phyloP scores from a whole-genome alignment of 2,797 vertebrate species.

The Melanotaenia maccullochi region DNA sequence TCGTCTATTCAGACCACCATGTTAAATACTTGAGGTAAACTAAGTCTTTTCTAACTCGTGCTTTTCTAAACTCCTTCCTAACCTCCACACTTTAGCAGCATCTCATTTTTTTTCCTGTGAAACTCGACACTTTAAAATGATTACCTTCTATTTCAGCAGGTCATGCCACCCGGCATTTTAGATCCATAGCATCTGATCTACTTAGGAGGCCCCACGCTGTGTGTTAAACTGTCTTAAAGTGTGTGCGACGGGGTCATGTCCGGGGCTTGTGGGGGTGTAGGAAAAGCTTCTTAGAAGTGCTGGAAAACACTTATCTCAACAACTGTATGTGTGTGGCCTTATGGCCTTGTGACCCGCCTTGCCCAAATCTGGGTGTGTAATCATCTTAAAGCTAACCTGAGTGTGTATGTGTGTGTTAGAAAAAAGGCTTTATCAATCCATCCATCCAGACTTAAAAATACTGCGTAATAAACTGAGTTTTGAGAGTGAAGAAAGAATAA shows the following conservation, averaged over 20 bases:
- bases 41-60: neutral
- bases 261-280: conserved; percentile 52
- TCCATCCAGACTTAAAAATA: conserved; percentile 3
- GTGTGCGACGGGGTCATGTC: conserved; percentile 72
- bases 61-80: no score
- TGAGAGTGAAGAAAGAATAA: neutral
- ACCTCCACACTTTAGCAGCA: conserved; percentile 12
- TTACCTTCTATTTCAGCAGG: conserved; percentile 42
- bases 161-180: conserved; percentile 74
- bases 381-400: conserved; percentile 39
- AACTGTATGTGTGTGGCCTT: conserved; percentile 63
- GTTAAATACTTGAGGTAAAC: no score
- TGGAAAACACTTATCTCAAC: conserved; percentile 71
- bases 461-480: neutral
- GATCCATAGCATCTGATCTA: conserved; percentile 79
- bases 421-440: neutral
- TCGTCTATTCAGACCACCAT: neutral
- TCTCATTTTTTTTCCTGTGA: conserved; percentile 16
- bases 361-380: conserved; percentile 48
- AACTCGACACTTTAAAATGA: conserved; percentile 37
- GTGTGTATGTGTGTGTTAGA: conserved; percentile 20
- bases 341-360: conserved; percentile 61
- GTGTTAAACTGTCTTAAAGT: conserved; percentile 38
- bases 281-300: conserved; percentile 72
- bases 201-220: conserved; percentile 65